These are phyloP conservation scores for Patella depressa DNA, from an alignment of 2,888 invertebrate species.

Conservation along the genomic window DNA sequence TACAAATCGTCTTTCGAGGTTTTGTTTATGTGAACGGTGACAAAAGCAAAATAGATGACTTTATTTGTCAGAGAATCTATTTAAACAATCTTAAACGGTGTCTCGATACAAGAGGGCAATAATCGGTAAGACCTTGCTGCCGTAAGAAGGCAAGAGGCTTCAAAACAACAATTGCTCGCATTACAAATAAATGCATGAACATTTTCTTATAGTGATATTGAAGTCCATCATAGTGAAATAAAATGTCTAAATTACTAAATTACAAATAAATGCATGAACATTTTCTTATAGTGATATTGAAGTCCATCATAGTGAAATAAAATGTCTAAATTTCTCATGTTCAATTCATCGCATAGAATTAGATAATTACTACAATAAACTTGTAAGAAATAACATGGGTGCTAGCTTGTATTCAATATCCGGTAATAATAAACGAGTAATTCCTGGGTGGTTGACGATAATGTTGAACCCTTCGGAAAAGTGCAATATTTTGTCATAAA, in stretches of 20 bases:
- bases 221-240: no score
- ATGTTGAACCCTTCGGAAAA: neutral
- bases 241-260: no score
- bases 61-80: neutral
- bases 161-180: neutral
- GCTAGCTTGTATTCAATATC: neutral
- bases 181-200: neutral
- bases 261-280: neutral
- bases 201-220: neutral
- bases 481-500: neutral
- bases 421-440: neutral
- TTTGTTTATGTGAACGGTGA: neutral
- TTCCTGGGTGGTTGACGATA: neutral
- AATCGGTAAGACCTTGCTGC: neutral
- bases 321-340: neutral
- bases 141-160: no score
- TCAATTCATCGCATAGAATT: neutral
- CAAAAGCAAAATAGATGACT: neutral
- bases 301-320: no score
- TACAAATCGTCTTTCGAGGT: neutral
- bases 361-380: neutral
- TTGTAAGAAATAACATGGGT: neutral
- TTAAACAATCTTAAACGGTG: neutral
- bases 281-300: neutral
- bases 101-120: neutral